Conservation (phyloP, 2,888 invertebrate genomes). For the Pimpla rufipes region DNA sequence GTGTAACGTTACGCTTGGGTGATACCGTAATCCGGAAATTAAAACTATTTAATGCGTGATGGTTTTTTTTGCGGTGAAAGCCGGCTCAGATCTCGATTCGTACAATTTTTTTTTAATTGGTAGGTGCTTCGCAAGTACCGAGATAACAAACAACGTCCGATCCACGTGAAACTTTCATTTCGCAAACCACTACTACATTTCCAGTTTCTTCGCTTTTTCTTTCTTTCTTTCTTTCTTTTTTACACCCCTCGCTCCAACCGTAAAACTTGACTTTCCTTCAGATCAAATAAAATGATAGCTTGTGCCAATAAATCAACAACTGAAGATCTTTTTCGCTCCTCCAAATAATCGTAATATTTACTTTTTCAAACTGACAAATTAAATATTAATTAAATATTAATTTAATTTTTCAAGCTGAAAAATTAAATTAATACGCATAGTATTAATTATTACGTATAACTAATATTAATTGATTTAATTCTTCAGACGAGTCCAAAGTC, state of each 20-base stretch:
- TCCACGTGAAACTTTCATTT: slow-evolving; percentile 58
- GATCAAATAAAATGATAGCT: no score
- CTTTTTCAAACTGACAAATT: no score
- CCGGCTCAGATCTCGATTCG: slow-evolving; percentile 45
- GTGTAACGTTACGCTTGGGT: slow-evolving; percentile 16
- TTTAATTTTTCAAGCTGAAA: no score
- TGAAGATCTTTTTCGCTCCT: not conserved
- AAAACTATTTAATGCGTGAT: slow-evolving; percentile 33
- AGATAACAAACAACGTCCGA: slow-evolving; percentile 73
- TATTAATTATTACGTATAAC: no score
- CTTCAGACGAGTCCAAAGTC: no score
- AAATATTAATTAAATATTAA: no score
- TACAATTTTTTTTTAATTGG: slow-evolving; percentile 53
- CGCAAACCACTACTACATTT: not conserved
- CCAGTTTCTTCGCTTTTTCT: slow-evolving; percentile 9
- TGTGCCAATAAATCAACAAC: no score
- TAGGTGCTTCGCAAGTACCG: slow-evolving; percentile 71
- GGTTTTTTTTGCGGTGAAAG: slow-evolving; percentile 36
- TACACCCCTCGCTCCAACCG: not conserved
- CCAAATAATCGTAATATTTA: not conserved
- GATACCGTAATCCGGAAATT: slow-evolving; percentile 26
- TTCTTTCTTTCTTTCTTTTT: not conserved
- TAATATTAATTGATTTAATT: no score
- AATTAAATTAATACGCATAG: no score
- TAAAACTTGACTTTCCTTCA: no score